Evolutionary conservation across 2,888 invertebrate genomes (phyloP), one percentile per base, ranked within the genome.

Genomic region (Conus canariensis): DNA sequence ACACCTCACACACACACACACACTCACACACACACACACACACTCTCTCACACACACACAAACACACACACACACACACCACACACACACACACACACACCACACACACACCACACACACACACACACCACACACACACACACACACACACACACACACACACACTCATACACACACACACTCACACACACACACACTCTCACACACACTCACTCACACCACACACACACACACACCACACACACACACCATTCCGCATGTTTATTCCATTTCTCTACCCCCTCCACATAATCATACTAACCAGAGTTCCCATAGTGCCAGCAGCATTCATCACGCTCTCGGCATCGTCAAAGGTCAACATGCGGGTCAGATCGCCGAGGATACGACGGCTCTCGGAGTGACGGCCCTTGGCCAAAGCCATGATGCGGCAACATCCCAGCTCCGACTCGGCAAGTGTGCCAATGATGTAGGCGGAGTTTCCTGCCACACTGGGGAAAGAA

Each of bases 281-380:
- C 60, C 45, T 45, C 45, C 45, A 45, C 60, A 64, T 14, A 64
- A 10, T 2, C 74, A 10, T 1, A 88, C 93, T 90, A 92, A 95
- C 96, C 94, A 96, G 91, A 6, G 96, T 96, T 59, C 96, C 96
- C 93, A 96, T 95, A 22, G 96, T 96, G 10, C 96, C 96, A 10
- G 96, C 96, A 58, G 96, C 96, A 93, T 96, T 96, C 96, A 96
- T 96, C n/a, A 96, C 96, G 92, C 95, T 95, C 92, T 96, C 96
- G 0, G 95, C 91, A 92, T 96, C 96, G 91, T 95, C 94, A 91
- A 95, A 95, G 59, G 94, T 94, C 91, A 96, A 92, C 95, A 96
- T 95, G 60, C 93, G 92, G 7, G 95, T 95, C 87, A 96, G 94
- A 91, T 95, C 94, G 6, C 92, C 91, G 25, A 96, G 93, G 25